Conservation (phyloP, 1,140 invertebrate genomes). For the Platorchestia sp. region DNA sequence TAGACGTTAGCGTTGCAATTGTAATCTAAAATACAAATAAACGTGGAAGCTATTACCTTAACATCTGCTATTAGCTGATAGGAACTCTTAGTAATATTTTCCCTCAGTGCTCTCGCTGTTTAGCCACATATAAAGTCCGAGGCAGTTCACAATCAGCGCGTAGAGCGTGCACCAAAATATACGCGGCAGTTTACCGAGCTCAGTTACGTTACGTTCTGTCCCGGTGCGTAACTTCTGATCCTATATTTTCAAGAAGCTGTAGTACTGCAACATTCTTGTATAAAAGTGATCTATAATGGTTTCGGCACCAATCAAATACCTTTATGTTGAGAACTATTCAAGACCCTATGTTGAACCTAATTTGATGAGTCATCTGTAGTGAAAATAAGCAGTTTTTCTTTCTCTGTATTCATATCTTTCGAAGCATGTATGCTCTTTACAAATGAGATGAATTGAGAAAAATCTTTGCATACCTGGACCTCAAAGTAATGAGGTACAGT, state of each 20-base stretch:
- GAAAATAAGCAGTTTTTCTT: too few species aligned
- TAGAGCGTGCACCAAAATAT: background rate
- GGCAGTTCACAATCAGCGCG: background rate
- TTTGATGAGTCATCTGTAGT: too few species aligned
- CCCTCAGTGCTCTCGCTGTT: background rate
- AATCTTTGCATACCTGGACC: background rate
- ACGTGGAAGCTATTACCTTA: background rate
- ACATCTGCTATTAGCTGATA: background rate
- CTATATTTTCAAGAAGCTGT: too few species aligned
- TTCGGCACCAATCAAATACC: too few species aligned
- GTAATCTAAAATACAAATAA: background rate
- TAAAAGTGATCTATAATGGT: too few species aligned
- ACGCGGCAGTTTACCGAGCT: background rate
- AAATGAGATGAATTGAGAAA: background rate
- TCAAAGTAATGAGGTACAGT: background rate
- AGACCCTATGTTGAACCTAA: too few species aligned
- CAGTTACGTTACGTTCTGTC: background rate
- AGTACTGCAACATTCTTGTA: too few species aligned
- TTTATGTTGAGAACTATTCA: too few species aligned
- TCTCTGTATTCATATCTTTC: too few species aligned
- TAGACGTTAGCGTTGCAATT: background rate
- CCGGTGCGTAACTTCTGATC: too few species aligned
- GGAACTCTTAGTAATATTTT: background rate
- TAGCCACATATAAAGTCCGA: background rate
- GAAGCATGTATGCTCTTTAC: background rate